Evolutionary conservation across 2,113 vertebrate genomes (phyloP).

Genomic region (Stictonetta naevosa): DNA sequence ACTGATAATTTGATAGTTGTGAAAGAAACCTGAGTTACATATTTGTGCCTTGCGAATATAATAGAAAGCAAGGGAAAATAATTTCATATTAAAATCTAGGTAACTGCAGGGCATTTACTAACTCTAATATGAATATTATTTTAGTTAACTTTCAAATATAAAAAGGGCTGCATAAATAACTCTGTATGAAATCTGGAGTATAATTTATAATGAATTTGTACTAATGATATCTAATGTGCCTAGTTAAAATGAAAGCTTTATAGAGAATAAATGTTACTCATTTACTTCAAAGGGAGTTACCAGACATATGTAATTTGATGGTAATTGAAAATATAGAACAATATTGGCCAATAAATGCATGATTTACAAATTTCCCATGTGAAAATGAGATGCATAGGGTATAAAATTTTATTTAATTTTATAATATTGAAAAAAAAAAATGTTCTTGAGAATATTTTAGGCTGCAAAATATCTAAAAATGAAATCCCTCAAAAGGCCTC

Average conservation of each 20-base stretch:
- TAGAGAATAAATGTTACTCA: slow-evolving; percentile 79
- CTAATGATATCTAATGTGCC: slow-evolving; percentile 78
- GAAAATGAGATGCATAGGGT: slow-evolving; percentile 15
- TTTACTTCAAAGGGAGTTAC: slow-evolving; percentile 77
- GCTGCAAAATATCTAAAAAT: background rate
- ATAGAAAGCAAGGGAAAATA: slow-evolving; percentile 60
- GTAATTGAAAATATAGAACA: slow-evolving; percentile 75
- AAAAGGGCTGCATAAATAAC: slow-evolving; percentile 75
- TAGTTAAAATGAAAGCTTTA: slow-evolving; percentile 77
- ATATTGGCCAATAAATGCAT: slow-evolving; percentile 59
- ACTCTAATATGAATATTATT: slow-evolving; percentile 78
- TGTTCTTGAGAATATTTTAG: background rate
- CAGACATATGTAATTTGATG: slow-evolving; percentile 68
- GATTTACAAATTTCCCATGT: slow-evolving; percentile 61
- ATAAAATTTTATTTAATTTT: slow-evolving; percentile 24
- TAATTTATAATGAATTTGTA: slow-evolving; percentile 81
- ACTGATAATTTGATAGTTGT: slow-evolving; percentile 55
- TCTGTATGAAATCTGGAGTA: slow-evolving; percentile 72
- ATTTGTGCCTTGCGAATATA: slow-evolving; percentile 62
- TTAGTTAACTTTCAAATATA: slow-evolving; percentile 77
- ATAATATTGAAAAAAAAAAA: background rate
- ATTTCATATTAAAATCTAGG: slow-evolving; percentile 62
- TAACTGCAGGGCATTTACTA: slow-evolving; percentile 72
- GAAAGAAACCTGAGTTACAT: slow-evolving; percentile 52
- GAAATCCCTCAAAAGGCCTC: background rate